These are phyloP conservation scores for Argyresthia goedartella DNA, from an alignment of 2,888 invertebrate species.

Conservation along the genomic window DNA sequence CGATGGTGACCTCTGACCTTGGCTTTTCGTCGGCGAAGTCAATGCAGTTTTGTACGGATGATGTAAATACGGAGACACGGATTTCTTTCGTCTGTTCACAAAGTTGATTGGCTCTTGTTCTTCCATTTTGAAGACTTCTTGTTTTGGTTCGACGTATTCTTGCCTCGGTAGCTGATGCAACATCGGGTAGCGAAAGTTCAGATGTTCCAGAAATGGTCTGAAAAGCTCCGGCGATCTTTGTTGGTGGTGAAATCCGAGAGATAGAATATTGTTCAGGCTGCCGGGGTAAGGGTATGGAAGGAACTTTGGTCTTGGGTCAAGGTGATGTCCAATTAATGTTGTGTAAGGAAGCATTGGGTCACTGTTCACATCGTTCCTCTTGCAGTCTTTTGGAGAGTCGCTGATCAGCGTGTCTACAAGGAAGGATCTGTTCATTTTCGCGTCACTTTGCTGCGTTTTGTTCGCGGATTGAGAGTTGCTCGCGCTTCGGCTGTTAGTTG, in stretches of 20 bases:
- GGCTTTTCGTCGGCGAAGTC: constrained; percentile 49
- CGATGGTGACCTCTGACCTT: constrained; percentile 51
- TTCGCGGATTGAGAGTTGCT: constrained; percentile 11
- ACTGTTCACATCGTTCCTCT: constrained; percentile 43
- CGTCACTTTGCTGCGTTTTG: neutral
- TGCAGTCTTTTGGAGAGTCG: constrained; percentile 65
- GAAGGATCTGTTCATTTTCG: constrained; percentile 84
- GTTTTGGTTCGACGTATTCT: constrained; percentile 31
- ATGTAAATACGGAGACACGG: constrained; percentile 51
- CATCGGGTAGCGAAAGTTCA: constrained; percentile 53
- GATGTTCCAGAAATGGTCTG: constrained; percentile 56
- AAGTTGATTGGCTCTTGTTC: constrained; percentile 43
- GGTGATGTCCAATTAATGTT: constrained; percentile 40
- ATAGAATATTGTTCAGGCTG: constrained; percentile 75
- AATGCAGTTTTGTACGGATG: constrained; percentile 51
- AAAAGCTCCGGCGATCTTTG: constrained; percentile 59
- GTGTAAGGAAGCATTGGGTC: constrained; percentile 50
- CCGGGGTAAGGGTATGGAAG: constrained; percentile 74
- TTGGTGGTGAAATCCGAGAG: constrained; percentile 74
- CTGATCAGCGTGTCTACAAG: constrained; percentile 84
- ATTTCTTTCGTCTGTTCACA: constrained; percentile 46
- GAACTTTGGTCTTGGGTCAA: constrained; percentile 56
- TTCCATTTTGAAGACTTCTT: constrained; percentile 44
- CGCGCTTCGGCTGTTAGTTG: constrained; percentile 29
- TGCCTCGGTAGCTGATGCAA: constrained; percentile 44